Evolutionary conservation across 2,797 vertebrate species (phyloP), one percentile per base, ranked within the genome.

Genomic region (Kryptolebias ocellatus): DNA sequence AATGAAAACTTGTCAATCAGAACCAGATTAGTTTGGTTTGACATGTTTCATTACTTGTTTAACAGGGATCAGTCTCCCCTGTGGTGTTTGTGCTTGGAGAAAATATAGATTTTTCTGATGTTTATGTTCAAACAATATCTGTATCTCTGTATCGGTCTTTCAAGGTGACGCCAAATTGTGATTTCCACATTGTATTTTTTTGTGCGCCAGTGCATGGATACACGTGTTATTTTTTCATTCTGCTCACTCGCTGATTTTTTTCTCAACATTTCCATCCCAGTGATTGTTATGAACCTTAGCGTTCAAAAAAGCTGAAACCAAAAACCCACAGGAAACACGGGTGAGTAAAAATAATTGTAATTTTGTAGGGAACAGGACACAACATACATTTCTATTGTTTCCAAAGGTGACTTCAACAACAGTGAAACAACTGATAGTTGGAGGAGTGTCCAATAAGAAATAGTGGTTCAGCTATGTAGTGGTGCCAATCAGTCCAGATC

Each of bases 1-100:
- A 74, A 81, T 86, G 50, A 72, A 77, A 90, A 72, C 59, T 55
- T 67, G 73, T 74, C 74, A 69, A n/a, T 86, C 69, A 81, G 45
- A 60, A 18, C 6, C 17, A 1, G 44, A 11, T 70, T 71, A 39
- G 79, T 76, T 76, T 57, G 45, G 51, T 52, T 72, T n/a, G 28
- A 42, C 29, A 50, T 64, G 31, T 80, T 77, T 65, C 55, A 53
- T 56, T 37, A 27, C 64, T 63, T 56, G 55, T 83, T 64, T 74
- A 73, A 84, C 58, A 64, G 53, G 58, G 53, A 71, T n/a, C 52
- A 53, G 54, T 42, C 60, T 37, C 2, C 62, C 54, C 20, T 15
- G 29, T 47, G 34, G 62, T 69, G 70, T 64, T 11, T 42, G 60
- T 58, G 67, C 44, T 47, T 47, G 17, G 8, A 47, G 60, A 67